A percentile compares a stretch with the other conserved stretches of the same genome.
phyloP scores from a whole-genome alignment of 1,140 invertebrate genomes.

The Pentalonia nigronervosa region DNA sequence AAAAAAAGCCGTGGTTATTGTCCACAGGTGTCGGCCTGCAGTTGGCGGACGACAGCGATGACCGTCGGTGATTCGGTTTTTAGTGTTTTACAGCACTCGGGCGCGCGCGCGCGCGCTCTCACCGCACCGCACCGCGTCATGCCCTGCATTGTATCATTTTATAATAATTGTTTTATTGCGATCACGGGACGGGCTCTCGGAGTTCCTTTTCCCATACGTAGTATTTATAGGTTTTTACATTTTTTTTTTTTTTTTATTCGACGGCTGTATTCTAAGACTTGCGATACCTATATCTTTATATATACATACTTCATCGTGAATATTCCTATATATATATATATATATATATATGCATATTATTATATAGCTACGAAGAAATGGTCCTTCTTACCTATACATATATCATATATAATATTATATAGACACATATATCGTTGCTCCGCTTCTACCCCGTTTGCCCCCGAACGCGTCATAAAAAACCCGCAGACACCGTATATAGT shows the following conservation, averaged over 20 bases:
- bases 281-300: background rate
- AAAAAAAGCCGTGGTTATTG: background rate
- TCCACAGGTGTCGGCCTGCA: background rate
- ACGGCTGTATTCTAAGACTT: background rate
- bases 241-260: background rate
- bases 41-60: no score
- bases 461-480: background rate
- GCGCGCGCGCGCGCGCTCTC: no score
- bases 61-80: background rate
- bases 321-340: background rate
- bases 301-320: background rate
- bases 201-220: background rate
- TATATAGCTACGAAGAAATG: background rate
- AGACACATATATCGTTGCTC: background rate
- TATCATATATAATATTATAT: background rate
- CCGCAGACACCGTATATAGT: background rate
- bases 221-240: background rate
- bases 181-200: background rate
- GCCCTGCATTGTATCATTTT: background rate
- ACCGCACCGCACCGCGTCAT: background rate
- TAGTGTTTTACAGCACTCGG: background rate
- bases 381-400: background rate
- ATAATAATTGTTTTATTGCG: slow-evolving; percentile 30
- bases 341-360: background rate
- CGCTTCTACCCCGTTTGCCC: background rate